A percentile compares a stretch with the other conserved stretches of the same genome.
These are phyloP conservation scores for Zygaena filipendulae DNA, from an alignment of 2,888 invertebrate species.

Conservation along the genomic window DNA sequence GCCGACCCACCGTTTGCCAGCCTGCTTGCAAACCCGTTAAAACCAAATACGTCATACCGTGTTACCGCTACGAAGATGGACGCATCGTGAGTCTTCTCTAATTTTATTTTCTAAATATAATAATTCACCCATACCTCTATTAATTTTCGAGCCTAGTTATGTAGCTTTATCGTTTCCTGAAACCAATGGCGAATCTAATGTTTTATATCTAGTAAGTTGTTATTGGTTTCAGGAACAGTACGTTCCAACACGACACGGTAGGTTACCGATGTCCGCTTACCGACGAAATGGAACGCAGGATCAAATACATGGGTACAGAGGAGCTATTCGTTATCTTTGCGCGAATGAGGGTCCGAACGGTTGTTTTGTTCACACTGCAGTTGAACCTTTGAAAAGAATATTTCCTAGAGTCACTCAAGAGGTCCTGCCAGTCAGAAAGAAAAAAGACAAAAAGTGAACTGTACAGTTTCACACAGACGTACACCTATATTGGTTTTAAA, in stretches of 20 bases:
- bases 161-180: slow-evolving; percentile 19
- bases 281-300: slow-evolving; percentile 53
- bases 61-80: slow-evolving; percentile 58
- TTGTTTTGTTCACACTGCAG: slow-evolving; percentile 31
- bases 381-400: slow-evolving; percentile 36
- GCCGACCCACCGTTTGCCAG: slow-evolving; percentile 8
- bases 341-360: slow-evolving; percentile 21
- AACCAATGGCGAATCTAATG: slow-evolving; percentile 18
- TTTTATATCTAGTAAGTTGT: slow-evolving; percentile 25
- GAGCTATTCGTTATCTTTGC: slow-evolving; percentile 44
- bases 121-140: neutral
- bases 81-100: slow-evolving; percentile 44
- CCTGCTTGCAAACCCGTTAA: slow-evolving; percentile 30
- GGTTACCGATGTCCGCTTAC: slow-evolving; percentile 46
- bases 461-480: no score
- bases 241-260: slow-evolving; percentile 50
- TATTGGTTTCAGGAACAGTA: slow-evolving; percentile 63
- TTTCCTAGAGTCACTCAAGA: slow-evolving; percentile 42
- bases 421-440: slow-evolving; percentile 33
- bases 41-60: slow-evolving; percentile 55
- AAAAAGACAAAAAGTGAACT: slow-evolving; percentile 29
- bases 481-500: no score
- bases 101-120: no score
- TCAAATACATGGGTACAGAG: slow-evolving; percentile 52
- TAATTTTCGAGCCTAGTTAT: neutral